Evolutionary conservation across 2,888 invertebrate species (phyloP).

Genomic region (Tetheella fluctuosa): DNA sequence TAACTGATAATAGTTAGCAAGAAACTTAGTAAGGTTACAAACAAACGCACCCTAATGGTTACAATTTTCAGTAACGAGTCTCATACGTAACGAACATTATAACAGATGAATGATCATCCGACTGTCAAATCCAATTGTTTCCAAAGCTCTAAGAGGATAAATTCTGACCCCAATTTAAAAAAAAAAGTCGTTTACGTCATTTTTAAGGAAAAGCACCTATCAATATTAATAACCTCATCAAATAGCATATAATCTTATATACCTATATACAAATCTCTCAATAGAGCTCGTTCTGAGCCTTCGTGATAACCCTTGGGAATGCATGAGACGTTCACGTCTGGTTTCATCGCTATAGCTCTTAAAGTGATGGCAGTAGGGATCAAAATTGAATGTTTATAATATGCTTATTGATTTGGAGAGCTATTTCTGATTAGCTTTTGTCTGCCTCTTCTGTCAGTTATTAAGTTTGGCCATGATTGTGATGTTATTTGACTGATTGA

Average conservation of each 20-base stretch:
- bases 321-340: not conserved
- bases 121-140: too few relatives aligned
- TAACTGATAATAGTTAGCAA: too few relatives aligned
- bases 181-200: not conserved
- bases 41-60: too few relatives aligned
- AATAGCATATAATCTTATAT: not conserved
- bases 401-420: not conserved
- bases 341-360: not conserved
- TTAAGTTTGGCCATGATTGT: not conserved
- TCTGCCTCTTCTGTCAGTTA: not conserved
- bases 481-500: not conserved
- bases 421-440: slow-evolving; percentile 1
- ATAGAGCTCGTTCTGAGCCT: not conserved
- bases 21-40: too few relatives aligned
- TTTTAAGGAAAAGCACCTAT: not conserved
- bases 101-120: too few relatives aligned
- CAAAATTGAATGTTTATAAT: not conserved
- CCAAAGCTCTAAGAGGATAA: too few relatives aligned
- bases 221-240: not conserved
- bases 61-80: too few relatives aligned
- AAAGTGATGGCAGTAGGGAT: not conserved
- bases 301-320: slow-evolving; percentile 2
- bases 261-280: not conserved
- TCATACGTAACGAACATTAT: too few relatives aligned
- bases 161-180: not conserved